phyloP scores from a whole-genome alignment of 2,113 vertebrate genomes.

The Triplophysa rosa region DNA sequence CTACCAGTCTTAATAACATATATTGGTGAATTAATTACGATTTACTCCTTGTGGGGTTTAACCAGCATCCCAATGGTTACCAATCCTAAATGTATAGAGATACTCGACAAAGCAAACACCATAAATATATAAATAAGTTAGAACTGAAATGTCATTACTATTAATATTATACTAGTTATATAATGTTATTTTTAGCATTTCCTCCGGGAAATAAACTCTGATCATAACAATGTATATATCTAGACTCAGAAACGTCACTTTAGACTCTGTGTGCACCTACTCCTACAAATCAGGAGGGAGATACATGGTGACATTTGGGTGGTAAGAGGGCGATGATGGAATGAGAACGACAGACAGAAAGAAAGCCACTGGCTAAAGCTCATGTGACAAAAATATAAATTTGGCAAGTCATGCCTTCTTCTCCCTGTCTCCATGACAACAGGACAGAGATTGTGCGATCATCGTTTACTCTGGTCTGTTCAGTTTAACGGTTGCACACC shows the following conservation, averaged over 20 bases:
- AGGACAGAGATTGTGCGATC: constrained; percentile 18
- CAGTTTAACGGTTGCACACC: constrained; percentile 14
- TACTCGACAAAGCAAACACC: neutral
- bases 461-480: constrained; percentile 11
- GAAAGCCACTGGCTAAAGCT: constrained; percentile 16
- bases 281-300: neutral
- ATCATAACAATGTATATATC: neutral
- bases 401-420: constrained; percentile 49
- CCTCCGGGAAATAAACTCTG: constrained; percentile 5
- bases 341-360: constrained; percentile 32
- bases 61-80: no score
- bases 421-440: constrained; percentile 54
- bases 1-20: neutral
- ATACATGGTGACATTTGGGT: neutral
- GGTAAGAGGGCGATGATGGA: neutral
- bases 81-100: no score
- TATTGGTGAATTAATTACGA: no score
- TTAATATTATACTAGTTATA: no score
- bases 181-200: neutral
- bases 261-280: neutral
- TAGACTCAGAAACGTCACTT: neutral
- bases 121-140: neutral
- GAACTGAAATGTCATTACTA: no score
- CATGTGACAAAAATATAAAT: constrained; percentile 55
- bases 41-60: no score